phyloP scores from a whole-genome alignment of 2,797 vertebrate species.

The Falco peregrinus region DNA sequence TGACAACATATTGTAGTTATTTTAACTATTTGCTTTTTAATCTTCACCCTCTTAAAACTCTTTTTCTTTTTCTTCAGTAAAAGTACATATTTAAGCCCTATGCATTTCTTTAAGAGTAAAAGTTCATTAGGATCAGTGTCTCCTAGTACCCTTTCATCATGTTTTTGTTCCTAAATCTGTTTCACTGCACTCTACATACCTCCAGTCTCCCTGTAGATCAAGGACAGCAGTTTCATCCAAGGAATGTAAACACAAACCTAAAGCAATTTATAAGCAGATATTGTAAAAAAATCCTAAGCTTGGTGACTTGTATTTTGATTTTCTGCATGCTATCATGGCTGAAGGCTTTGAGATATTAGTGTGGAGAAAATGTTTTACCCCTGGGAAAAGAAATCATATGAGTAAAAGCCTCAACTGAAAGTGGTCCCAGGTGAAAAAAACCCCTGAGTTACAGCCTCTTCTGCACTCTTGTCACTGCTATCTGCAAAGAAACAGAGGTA shows the following conservation, averaged over 20 bases:
- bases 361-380: not conserved
- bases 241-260: not conserved
- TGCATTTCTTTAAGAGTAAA: not conserved
- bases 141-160: not conserved
- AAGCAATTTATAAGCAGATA: not conserved
- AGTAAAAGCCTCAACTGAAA: not conserved
- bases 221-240: not conserved
- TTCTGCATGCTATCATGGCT: not conserved
- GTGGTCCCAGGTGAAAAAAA: not conserved
- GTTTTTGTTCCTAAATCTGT: not conserved
- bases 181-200: not conserved
- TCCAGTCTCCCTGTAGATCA: not conserved
- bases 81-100: not conserved
- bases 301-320: not conserved
- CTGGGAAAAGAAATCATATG: not conserved
- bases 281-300: not conserved
- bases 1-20: not conserved
- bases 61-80: not conserved
- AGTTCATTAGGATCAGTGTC: not conserved
- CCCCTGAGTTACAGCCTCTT: not conserved
- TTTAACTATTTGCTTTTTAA: not conserved
- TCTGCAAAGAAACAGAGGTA: not conserved
- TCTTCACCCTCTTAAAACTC: not conserved
- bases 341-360: not conserved
- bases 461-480: not conserved